Percentiles rank a stretch among this genome's conserved stretches.
phyloP scores from a whole-genome alignment of 2,888 invertebrate genomes.

The Vesta saturnalis region DNA sequence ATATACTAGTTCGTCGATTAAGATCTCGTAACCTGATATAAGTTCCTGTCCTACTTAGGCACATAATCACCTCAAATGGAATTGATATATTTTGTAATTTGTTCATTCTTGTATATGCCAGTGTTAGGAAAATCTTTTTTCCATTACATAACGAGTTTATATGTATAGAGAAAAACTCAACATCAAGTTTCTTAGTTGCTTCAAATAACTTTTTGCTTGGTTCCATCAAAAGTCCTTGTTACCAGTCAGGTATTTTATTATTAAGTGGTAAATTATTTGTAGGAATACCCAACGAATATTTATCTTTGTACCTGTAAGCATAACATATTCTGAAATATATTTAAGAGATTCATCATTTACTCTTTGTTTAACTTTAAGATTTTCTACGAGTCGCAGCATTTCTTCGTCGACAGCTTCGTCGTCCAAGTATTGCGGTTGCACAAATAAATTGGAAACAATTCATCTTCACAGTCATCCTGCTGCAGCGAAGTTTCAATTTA shows the following conservation, averaged over 20 bases:
- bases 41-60: neutral
- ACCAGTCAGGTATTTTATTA: conserved; percentile 33
- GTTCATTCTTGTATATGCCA: neutral
- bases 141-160: neutral
- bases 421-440: conserved; percentile 24
- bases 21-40: neutral
- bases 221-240: conserved; percentile 15
- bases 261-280: conserved; percentile 15
- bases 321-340: conserved; percentile 32
- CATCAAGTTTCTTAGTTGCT: neutral
- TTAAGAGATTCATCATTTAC: conserved; percentile 30
- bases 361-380: neutral
- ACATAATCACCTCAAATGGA: neutral
- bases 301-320: conserved; percentile 32
- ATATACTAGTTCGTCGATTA: neutral
- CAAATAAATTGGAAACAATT: neutral
- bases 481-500: neutral
- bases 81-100: neutral
- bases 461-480: neutral
- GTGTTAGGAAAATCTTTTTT: neutral
- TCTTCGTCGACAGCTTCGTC: conserved; percentile 22
- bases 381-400: neutral
- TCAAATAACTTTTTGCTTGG: neutral
- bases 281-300: conserved; percentile 26
- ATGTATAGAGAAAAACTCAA: neutral